Conservation (phyloP, 2,797 vertebrate genomes). For the Pyrrhura leucotis region DNA sequence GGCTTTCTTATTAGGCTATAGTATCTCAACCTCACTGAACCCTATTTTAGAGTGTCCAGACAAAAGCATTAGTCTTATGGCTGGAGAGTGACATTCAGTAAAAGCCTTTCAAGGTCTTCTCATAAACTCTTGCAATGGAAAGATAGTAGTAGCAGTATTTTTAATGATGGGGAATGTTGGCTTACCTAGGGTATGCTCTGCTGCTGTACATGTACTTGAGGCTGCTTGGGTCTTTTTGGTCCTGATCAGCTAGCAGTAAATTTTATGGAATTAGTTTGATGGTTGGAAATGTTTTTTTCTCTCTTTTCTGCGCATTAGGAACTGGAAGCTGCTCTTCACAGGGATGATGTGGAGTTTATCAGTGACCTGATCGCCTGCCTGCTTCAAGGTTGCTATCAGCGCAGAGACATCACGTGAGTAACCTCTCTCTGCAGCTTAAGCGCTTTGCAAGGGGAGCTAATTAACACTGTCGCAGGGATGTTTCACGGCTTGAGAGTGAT, state of each 20-base stretch:
- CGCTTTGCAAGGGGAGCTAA: constrained; percentile 25
- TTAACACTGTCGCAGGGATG: not conserved
- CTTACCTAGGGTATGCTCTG: not conserved
- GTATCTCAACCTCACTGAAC: constrained; percentile 26
- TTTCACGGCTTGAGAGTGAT: constrained; percentile 29
- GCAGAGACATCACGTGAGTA: constrained; percentile 96
- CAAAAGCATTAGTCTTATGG: constrained; percentile 28
- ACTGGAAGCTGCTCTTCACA: constrained; percentile 92
- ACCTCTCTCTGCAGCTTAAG: not conserved
- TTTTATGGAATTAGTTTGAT: constrained; percentile 32
- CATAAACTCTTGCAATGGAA: constrained; percentile 10
- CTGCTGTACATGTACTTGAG: not conserved
- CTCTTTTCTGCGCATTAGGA: constrained; percentile 80
- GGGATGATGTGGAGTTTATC: constrained; percentile 92
- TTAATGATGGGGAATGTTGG: not conserved
- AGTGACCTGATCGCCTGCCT: constrained; percentile 92
- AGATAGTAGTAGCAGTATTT: not conserved
- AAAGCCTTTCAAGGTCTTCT: constrained; percentile 49
- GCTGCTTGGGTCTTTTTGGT: not conserved
- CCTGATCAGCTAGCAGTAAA: not conserved
- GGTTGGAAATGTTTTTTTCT: not conserved
- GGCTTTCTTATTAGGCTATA: not conserved
- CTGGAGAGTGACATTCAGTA: constrained; percentile 17
- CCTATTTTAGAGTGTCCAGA: constrained; percentile 1
- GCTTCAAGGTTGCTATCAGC: constrained; percentile 97